Evolutionary conservation across 2,797 vertebrate genomes (phyloP).

Genomic region (Falco novaeseelandiae): DNA sequence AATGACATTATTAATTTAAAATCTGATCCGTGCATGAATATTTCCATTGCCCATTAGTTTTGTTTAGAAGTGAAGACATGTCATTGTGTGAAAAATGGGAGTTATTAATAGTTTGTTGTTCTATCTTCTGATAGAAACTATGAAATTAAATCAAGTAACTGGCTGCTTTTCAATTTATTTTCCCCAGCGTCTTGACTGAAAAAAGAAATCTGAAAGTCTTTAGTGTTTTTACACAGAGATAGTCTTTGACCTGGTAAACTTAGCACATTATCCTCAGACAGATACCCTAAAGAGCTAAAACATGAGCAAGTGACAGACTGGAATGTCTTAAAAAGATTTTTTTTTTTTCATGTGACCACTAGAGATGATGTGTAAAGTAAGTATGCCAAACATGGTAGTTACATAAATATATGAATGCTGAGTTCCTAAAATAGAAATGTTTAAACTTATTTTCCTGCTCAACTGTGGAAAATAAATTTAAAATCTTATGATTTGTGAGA

Average conservation of each 20-base stretch:
- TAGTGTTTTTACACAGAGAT: neutral
- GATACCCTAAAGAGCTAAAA: neutral
- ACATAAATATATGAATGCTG: neutral
- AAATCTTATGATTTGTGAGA: neutral
- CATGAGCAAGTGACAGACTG: neutral
- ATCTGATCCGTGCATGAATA: neutral
- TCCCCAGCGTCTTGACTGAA: neutral
- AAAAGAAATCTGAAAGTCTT: neutral
- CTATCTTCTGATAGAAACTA: slow-evolving; percentile 29
- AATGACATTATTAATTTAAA: slow-evolving; percentile 64
- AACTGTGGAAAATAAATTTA: neutral
- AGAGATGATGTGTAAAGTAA: neutral
- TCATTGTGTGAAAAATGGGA: slow-evolving; percentile 59
- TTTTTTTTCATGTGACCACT: neutral
- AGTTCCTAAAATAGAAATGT: neutral
- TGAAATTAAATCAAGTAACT: slow-evolving; percentile 60
- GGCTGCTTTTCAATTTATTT: slow-evolving; percentile 44
- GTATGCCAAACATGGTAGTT: neutral
- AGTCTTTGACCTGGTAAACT: neutral
- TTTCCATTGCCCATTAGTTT: slow-evolving; percentile 71
- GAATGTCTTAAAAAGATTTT: neutral
- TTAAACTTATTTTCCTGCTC: neutral
- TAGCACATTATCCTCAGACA: neutral
- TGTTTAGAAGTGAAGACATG: slow-evolving; percentile 53
- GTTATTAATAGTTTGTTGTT: slow-evolving; percentile 47